phyloP scores from a whole-genome alignment of 2,797 vertebrate genomes.

The Ctenopoma multispine region DNA sequence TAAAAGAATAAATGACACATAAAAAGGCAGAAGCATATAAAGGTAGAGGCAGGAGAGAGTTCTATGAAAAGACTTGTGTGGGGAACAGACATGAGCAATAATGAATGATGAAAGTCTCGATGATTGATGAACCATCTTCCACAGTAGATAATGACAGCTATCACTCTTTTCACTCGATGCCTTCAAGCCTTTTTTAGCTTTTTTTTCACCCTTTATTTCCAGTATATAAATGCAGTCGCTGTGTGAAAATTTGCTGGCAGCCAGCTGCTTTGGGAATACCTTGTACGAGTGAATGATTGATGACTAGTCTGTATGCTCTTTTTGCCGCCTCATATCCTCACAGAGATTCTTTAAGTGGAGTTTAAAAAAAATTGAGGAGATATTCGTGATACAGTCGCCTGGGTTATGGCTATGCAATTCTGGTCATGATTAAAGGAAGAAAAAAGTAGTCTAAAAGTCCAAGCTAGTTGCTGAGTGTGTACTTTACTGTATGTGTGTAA shows the following conservation, averaged over 20 bases:
- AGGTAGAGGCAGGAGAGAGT: constrained; percentile 24
- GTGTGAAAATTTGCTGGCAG: constrained; percentile 34
- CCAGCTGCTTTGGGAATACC: constrained; percentile 47
- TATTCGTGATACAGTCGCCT: neutral
- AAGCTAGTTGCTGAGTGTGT: constrained; percentile 2
- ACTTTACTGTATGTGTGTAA: constrained; percentile 5
- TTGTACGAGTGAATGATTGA: constrained; percentile 1
- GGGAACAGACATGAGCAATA: constrained; percentile 46
- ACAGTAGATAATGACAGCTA: constrained; percentile 60
- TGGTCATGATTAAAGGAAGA: constrained; percentile 12
- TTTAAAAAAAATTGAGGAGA: constrained; percentile 5
- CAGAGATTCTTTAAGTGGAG: neutral
- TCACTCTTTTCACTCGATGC: constrained; percentile 54
- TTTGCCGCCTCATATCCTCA: constrained; percentile 5
- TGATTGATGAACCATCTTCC: constrained; percentile 68
- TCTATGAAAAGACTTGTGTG: constrained; percentile 45
- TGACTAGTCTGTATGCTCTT: constrained; percentile 20
- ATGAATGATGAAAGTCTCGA: constrained; percentile 52
- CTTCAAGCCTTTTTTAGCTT: constrained; percentile 22
- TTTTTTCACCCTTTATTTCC: constrained; percentile 13
- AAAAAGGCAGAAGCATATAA: neutral
- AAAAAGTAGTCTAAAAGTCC: neutral
- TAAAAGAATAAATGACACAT: constrained; percentile 4
- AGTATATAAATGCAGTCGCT: constrained; percentile 46
- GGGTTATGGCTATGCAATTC: neutral